Evolutionary conservation across 2,888 invertebrate species (phyloP).

Genomic region (Hirtodrosophila histrioides): DNA sequence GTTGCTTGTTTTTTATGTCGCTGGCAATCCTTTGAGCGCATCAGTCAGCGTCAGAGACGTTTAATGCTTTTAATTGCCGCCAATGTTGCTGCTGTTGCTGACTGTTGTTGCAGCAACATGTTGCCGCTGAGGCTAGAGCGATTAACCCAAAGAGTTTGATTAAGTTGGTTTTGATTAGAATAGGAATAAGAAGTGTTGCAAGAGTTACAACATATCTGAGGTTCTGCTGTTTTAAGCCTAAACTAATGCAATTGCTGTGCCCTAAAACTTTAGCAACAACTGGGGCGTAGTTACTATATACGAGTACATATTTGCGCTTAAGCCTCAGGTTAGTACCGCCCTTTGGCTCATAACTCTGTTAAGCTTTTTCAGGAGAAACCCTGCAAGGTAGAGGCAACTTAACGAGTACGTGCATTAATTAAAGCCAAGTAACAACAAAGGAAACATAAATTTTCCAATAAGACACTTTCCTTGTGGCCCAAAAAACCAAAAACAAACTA

Average conservation of each 20-base stretch:
- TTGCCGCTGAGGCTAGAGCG: conserved; percentile 11
- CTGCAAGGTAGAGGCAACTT: background rate
- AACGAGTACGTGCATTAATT: conserved; percentile 46
- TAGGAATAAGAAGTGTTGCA: too few species aligned
- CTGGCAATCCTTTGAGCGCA: conserved; percentile 58
- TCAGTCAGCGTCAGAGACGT: conserved; percentile 58
- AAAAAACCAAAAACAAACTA: conserved; percentile 5
- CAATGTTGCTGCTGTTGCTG: conserved; percentile 37
- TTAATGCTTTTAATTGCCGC: conserved; percentile 68
- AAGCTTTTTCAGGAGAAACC: background rate
- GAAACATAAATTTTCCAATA: conserved; percentile 73
- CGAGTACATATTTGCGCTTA: background rate
- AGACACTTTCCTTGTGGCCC: conserved; percentile 64
- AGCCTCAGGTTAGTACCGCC: conserved; percentile 9
- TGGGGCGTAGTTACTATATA: conserved; percentile 18
- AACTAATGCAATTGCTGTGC: background rate
- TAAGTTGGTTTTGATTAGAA: conserved; percentile 45
- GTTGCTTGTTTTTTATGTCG: conserved; percentile 32
- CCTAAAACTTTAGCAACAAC: background rate
- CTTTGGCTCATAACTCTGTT: conserved; percentile 14
- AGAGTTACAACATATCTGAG: too few species aligned
- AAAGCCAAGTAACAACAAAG: conserved; percentile 60
- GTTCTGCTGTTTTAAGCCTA: background rate
- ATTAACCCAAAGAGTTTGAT: conserved; percentile 20
- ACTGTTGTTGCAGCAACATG: conserved; percentile 24